Evolutionary conservation across 2,888 invertebrate genomes (phyloP), one percentile per base, ranked within the genome.

Genomic region (Anaspis maculata): DNA sequence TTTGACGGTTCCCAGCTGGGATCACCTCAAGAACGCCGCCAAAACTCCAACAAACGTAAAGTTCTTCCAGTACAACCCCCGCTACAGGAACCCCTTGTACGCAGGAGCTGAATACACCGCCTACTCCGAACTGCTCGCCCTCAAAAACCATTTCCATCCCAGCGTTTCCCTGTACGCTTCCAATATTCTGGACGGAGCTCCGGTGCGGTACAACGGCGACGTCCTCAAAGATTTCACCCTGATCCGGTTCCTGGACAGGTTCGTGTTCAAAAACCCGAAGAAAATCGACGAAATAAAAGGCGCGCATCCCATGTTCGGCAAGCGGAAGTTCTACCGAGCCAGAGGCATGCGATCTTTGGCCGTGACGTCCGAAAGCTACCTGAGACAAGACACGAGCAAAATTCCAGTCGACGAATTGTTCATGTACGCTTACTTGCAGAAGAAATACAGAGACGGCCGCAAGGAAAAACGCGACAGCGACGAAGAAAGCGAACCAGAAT

Each of bases 231-330:
- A 98, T 66, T 92, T 96, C 61, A 83, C 86, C 0, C 69, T 91
- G 19, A 83, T 90, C 28, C 73, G 89, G 28, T 98, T 98, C 64
- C 69, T 98, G 26, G 96, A 98, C 56, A 74, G 96, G 25, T 97
- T 96, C 63, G 90, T 90, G 6, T 96, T 90, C 62, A 89, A 92
- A 59, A 98, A 98, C 69, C 88, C 88, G 0, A 88, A 87, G 61
- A 79, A 77, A 44, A 52, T 68, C 1, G 67, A 68, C 0, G 71
- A 68, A n/a, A 64, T 64, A 22, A 71, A 51, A 25, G 77, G 75
- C 0, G 74, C 74, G 0, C 77, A 79, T 58, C 77, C 79, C 0
- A 72, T 72, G 42, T 73, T 83, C 32, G 77, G 78, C 0, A 67
- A 73, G 23, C 68, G 81, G 39, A 79, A 80, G 56, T 73, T 76